These are phyloP conservation scores for Cryptoprocta ferox DNA, from an alignment of 2,797 vertebrate genomes.

Conservation along the genomic window DNA sequence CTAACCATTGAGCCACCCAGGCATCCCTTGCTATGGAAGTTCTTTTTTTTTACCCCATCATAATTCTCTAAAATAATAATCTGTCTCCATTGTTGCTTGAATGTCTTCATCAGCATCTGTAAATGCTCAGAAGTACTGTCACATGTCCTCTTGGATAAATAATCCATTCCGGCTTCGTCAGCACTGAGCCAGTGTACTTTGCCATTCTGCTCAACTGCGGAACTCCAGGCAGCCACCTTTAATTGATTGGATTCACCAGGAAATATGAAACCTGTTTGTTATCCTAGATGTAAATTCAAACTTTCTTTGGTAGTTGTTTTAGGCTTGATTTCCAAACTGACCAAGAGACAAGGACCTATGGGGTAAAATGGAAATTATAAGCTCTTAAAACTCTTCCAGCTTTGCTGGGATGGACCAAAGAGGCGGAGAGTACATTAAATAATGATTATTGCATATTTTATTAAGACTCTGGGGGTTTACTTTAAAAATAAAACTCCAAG, in stretches of 20 bases:
- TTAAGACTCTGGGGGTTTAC: background rate
- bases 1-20: too few relatives aligned
- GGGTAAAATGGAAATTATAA: conserved; percentile 27
- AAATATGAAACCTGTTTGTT: conserved; percentile 30
- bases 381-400: conserved; percentile 22
- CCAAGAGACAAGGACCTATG: background rate
- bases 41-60: background rate
- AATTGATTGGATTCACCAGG: conserved; percentile 22
- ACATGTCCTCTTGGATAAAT: background rate
- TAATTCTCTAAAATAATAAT: background rate
- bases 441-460: conserved; percentile 49
- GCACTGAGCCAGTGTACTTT: background rate
- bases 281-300: conserved; percentile 49
- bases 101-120: background rate
- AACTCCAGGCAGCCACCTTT: background rate
- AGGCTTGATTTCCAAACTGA: conserved; percentile 65
- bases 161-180: background rate
- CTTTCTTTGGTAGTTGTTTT: conserved; percentile 62
- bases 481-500: conserved; percentile 56
- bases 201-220: background rate
- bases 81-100: background rate
- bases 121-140: background rate
- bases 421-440: background rate
- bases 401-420: conserved; percentile 26
- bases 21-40: background rate